Evolutionary conservation across 2,797 vertebrate species (phyloP).

Genomic region (Bryconaethiops microstoma): DNA sequence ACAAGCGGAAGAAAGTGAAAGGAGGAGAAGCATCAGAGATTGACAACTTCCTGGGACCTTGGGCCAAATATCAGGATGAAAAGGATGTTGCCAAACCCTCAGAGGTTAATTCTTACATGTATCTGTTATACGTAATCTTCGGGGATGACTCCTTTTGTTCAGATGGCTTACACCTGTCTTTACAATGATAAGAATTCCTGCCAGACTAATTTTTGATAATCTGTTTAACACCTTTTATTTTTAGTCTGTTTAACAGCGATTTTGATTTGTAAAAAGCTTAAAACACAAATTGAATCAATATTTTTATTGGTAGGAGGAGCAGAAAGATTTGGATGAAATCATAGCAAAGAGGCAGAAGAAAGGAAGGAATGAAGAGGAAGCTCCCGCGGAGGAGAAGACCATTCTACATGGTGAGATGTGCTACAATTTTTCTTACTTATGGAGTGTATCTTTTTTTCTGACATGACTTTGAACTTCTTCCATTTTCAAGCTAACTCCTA

Average conservation of each 20-base stretch:
- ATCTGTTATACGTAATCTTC: not conserved
- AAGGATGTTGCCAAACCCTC: slow-evolving; percentile 93
- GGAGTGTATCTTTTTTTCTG: not conserved
- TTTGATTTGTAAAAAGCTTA: not conserved
- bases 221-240: not conserved
- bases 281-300: not conserved
- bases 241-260: not conserved
- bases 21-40: slow-evolving; percentile 93
- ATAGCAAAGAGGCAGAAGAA: slow-evolving; percentile 97
- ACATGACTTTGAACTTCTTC: not conserved
- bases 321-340: slow-evolving; percentile 97
- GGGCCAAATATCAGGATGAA: slow-evolving; percentile 97
- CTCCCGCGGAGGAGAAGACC: slow-evolving; percentile 95
- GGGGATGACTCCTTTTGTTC: not conserved
- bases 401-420: slow-evolving; percentile 89
- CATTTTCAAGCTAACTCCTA: not conserved
- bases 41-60: slow-evolving; percentile 92
- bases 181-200: not conserved
- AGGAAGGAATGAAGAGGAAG: slow-evolving; percentile 93
- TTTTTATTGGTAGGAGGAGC: slow-evolving; percentile 83
- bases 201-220: not conserved
- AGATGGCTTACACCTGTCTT: not conserved
- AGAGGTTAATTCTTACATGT: slow-evolving; percentile 78
- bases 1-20: slow-evolving; percentile 95
- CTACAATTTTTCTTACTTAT: not conserved